phyloP scores from a whole-genome alignment of 2,797 vertebrate species.

The Lepidocolaptes lacrymiger region DNA sequence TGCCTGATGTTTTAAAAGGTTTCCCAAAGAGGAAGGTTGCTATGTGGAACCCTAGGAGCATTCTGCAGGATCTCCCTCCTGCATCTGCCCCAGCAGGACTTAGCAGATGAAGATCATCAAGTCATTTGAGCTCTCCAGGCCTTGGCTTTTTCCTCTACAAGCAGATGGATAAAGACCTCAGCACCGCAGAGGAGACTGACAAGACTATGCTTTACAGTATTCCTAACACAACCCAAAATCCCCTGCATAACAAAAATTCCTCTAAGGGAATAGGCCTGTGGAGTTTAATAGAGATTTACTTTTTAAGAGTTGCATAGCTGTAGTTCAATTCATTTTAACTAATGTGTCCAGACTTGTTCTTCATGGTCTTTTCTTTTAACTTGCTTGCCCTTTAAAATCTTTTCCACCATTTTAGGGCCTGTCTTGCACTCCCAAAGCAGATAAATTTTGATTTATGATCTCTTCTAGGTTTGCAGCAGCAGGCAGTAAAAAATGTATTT shows the following conservation, averaged over 20 bases:
- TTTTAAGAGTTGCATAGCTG: not conserved
- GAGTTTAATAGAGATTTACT: not conserved
- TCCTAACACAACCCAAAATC: not conserved
- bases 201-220: not conserved
- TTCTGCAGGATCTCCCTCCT: not conserved
- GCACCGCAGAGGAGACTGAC: not conserved
- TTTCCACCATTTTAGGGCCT: not conserved
- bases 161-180: not conserved
- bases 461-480: not conserved
- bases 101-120: not conserved
- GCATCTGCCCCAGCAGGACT: not conserved
- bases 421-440: not conserved
- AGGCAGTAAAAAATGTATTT: not conserved
- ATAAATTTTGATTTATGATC: not conserved
- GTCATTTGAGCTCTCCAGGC: not conserved
- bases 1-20: rapidly evolving
- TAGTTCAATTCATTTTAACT: not conserved
- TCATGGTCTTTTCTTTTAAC: not conserved
- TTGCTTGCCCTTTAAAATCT: not conserved
- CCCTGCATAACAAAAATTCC: not conserved
- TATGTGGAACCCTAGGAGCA: rapidly evolving
- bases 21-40: rapidly evolving
- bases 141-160: not conserved
- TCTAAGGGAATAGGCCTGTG: not conserved
- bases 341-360: not conserved